Conservation (phyloP, 1,140 invertebrate species). For the Drosophila arawakana region DNA sequence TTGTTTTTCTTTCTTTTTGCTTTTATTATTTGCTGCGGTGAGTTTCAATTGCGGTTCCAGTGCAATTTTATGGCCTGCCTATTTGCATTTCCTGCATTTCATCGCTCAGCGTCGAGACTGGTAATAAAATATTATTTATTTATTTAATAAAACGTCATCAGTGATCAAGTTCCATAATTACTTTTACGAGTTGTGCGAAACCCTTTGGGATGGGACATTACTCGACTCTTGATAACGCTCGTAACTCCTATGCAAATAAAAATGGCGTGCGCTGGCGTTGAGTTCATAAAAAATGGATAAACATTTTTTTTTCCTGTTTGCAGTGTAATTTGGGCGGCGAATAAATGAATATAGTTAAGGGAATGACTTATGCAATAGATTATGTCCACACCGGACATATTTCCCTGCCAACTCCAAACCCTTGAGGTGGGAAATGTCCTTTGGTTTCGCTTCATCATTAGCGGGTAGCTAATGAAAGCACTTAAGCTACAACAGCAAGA, state of each 20-base stretch:
- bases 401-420: not conserved
- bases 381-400: constrained; percentile 26
- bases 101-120: too few relatives aligned
- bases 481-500: not conserved
- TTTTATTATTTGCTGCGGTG: constrained; percentile 12
- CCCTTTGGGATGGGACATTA: constrained; percentile 32
- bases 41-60: constrained; percentile 57
- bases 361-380: constrained; percentile 45
- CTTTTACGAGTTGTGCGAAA: constrained; percentile 26
- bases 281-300: constrained; percentile 65
- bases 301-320: constrained; percentile 56
- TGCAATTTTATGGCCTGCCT: constrained; percentile 48
- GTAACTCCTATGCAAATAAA: constrained; percentile 60
- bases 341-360: constrained; percentile 45
- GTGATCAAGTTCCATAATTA: constrained; percentile 63
- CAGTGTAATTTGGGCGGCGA: constrained; percentile 57
- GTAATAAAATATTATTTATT: constrained; percentile 30
- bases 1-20: constrained; percentile 45
- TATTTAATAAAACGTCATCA: constrained; percentile 34
- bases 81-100: constrained; percentile 58
- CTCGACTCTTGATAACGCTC: constrained; percentile 39
- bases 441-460: constrained; percentile 1
- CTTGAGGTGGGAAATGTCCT: constrained; percentile 1
- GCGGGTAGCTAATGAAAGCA: not conserved
- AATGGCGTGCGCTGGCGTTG: constrained; percentile 52